Evolutionary conservation across 2,113 vertebrate species (phyloP), one percentile per base, ranked within the genome.

Genomic region (Cranoglanis bouderius): DNA sequence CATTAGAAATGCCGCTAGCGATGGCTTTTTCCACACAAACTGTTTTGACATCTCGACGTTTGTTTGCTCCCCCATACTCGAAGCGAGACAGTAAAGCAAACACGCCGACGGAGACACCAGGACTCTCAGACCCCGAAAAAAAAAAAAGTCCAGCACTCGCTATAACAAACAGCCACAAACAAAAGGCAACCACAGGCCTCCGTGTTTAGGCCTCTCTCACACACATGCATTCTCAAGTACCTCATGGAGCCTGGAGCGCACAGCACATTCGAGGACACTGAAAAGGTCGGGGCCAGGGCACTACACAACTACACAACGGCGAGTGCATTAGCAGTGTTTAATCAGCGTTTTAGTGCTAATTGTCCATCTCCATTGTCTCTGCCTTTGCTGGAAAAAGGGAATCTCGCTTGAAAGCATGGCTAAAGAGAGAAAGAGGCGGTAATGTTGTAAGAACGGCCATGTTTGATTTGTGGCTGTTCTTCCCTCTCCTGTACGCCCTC

Each of bases 381-480:
- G 63, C 21, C 65, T 80, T 59, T 43, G 38, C 85, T 14, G 61
- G 35, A 72, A 85, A 72, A 43, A 90, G 70, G n/a, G 75, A 87
- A 85, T 85, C 86, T 82, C 92, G 93, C 91, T 90, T 32, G 90
- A 91, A 90, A 92, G 90, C 78, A 87, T 90, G 91, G 88, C 82
- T 57, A 90, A 88, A 88, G 86, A 91, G 91, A 92, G 89, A 94
- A 85, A 91, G 55, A 14, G 21, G 35, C 10, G 19, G 81, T 82
- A 57, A 55, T 57, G 53, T 82, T 82, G 53, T 82, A 93, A 87
- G 93, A 91, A 89, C 84, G 57, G 61, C 82, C 72, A 74, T 85
- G 8, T 90, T 95, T 94, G 93, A 93, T 92, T 95, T 94, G 93
- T 89, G 93, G 94, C 93, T 91, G 92, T 93, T 94, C 35, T 92